Evolutionary conservation across 2,113 vertebrate genomes (phyloP).

Genomic region (Rhombomys opimus): DNA sequence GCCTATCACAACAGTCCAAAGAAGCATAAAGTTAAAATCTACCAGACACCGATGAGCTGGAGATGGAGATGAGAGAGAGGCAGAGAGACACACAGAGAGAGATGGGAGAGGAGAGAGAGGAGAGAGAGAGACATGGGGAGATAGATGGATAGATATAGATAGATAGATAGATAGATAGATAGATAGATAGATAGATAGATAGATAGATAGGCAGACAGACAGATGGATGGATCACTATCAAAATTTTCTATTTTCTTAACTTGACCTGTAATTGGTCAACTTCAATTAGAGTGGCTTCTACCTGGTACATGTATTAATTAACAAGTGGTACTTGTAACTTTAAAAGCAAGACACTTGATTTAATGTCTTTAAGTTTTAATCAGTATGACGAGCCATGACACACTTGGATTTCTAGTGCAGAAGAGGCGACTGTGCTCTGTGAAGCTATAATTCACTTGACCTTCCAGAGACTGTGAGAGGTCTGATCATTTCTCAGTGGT

Average conservation of each 20-base stretch:
- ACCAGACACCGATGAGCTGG: not conserved
- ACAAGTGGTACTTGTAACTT: not conserved
- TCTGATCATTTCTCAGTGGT: not conserved
- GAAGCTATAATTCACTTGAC: not conserved
- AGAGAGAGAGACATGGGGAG: no score
- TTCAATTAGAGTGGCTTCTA: not conserved
- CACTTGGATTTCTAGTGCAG: constrained; percentile 11
- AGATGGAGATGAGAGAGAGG: not conserved
- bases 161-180: not conserved
- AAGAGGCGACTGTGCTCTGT: not conserved
- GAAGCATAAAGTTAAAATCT: not conserved
- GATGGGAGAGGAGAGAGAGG: no score
- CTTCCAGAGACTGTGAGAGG: constrained; percentile 11
- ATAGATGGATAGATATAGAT: no score
- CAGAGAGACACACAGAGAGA: no score
- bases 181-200: not conserved
- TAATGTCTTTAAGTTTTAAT: constrained; percentile 25
- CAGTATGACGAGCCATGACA: not conserved
- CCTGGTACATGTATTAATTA: not conserved
- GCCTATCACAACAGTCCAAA: not conserved
- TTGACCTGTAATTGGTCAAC: no score
- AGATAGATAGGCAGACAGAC: fast-evolving
- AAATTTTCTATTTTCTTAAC: not conserved
- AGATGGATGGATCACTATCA: not conserved
- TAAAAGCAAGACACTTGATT: not conserved